Evolutionary conservation across 2,888 invertebrate genomes (phyloP), one percentile per base, ranked within the genome.

Genomic region (Drosophila birchii): DNA sequence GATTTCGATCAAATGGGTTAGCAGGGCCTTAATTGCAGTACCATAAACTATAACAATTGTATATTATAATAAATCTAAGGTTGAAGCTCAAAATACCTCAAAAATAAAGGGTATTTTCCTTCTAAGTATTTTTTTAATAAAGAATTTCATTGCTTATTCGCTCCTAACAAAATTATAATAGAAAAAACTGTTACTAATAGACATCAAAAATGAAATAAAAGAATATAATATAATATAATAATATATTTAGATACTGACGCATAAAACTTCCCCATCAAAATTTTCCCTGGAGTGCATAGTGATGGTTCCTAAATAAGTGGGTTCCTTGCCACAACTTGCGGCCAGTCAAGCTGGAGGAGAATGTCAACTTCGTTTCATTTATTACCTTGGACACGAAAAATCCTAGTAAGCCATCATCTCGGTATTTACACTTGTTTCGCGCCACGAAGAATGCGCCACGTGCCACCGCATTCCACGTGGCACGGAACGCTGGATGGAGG

Each of bases 351-450:
- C 16, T 20, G 20, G 11, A 32, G 43, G 20, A 54, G 34, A 49
- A 76, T 67, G 72, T 70, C 62, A 72, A 77, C 77, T 74, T 64
- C 55, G 75, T 70, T 64, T 75, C 85, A 89, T 86, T 86, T 88
- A 86, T 88, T 86, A 86, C 81, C 89, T 68, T 64, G 73, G 60
- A 73, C 71, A 78, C 84, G 77, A 78, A 85, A 84, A 86, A 64
- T 34, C 39, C 26, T 34, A 43, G 86, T 84, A 79, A 86, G 89
- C 82, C 87, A 87, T 86, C 89, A 80, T 81, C 71, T 68, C 56
- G 78, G 80, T 85, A 87, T 89, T 89, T 87, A 76, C 88, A 81
- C 86, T 85, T 80, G 82, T 81, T 79, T 78, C 79, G 45, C 70
- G 36, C 45, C 56, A 68, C 69, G n/a, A 38, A 68, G 20, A 47